phyloP scores from a whole-genome alignment of 2,888 invertebrate species.

The Orthosia gracilis region DNA sequence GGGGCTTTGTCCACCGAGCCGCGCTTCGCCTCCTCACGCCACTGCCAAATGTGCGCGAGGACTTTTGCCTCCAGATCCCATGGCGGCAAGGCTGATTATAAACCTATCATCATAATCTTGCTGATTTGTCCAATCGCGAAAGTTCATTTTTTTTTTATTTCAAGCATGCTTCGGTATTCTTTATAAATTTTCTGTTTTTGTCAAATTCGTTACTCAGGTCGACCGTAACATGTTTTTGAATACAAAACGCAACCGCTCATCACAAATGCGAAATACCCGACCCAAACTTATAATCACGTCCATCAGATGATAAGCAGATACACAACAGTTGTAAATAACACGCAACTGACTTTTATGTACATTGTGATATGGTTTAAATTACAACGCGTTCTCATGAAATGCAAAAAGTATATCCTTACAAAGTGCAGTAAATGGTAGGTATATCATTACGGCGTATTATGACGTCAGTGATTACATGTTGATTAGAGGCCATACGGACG shows the following conservation, averaged over 20 bases:
- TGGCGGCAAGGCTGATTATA: no score
- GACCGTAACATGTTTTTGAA: background rate
- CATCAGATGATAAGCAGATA: background rate
- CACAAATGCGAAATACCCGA: background rate
- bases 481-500: background rate
- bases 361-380: background rate
- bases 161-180: no score
- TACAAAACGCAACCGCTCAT: constrained; percentile 1
- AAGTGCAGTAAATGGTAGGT: no score
- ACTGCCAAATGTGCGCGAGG: no score
- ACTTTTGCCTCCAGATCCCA: no score
- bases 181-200: no score
- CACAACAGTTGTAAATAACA: background rate
- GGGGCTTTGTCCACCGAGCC: no score
- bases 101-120: no score
- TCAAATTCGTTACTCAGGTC: no score
- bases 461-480: background rate
- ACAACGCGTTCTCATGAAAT: background rate
- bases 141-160: no score
- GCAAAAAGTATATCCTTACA: background rate
- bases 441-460: background rate
- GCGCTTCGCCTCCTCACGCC: no score
- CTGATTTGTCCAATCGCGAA: no score
- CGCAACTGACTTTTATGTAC: background rate
- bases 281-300: background rate